phyloP scores from a whole-genome alignment of 23 tunicate species.

The Styela clava region DNA sequence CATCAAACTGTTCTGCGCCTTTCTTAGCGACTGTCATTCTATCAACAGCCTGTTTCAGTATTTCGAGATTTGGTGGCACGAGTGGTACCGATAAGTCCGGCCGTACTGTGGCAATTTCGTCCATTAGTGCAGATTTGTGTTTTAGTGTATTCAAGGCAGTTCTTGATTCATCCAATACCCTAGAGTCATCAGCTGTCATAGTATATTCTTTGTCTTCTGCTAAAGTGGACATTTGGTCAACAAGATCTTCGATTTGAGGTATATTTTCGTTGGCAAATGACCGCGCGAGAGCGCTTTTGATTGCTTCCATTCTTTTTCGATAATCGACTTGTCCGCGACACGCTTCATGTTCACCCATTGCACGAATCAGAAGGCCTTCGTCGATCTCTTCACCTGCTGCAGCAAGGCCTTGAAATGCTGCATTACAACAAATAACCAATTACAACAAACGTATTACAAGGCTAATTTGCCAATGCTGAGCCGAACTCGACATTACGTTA shows the following conservation, averaged over 20 bases:
- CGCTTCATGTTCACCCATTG: conserved; percentile 52
- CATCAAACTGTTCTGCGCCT: conserved; percentile 42
- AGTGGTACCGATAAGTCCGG: conserved; percentile 42
- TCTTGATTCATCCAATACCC: conserved; percentile 67
- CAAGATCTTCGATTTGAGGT: conserved; percentile 55
- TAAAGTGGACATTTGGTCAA: conserved; percentile 69
- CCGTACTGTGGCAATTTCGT: conserved; percentile 42
- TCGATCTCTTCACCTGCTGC: conserved; percentile 77
- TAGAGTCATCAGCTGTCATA: conserved; percentile 69
- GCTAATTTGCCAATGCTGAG: too few species aligned
- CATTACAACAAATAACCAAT: background rate
- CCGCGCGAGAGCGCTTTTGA: conserved; percentile 63
- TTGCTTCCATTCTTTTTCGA: conserved; percentile 62
- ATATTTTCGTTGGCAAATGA: conserved; percentile 48
- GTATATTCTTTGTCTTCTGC: conserved; percentile 39
- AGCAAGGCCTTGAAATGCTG: conserved; percentile 63
- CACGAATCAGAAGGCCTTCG: conserved; percentile 55
- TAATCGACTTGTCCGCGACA: conserved; percentile 54
- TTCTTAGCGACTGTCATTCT: conserved; percentile 51
- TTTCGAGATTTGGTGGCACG: conserved; percentile 34
- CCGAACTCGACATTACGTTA: too few species aligned
- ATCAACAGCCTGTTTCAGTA: conserved; percentile 34
- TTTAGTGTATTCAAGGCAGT: conserved; percentile 39
- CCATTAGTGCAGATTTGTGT: conserved; percentile 47
- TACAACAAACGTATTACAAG: background rate